Evolutionary conservation across 2,888 invertebrate species (phyloP).

Genomic region (Drosophila recens): DNA sequence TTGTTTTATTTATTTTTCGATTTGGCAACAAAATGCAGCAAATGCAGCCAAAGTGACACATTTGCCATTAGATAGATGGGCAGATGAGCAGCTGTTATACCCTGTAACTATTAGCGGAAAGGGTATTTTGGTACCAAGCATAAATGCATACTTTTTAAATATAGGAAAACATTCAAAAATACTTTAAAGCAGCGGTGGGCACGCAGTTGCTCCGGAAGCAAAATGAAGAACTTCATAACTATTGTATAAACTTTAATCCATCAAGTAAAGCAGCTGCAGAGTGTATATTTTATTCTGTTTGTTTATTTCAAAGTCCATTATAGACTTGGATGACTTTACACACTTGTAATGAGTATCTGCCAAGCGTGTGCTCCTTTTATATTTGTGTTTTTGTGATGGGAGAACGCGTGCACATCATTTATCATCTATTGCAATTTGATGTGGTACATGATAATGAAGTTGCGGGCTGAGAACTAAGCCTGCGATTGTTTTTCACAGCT

Average conservation of each 20-base stretch:
- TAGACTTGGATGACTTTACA: background rate
- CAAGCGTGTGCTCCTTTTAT: background rate
- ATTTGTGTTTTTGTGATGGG: background rate
- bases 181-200: no score
- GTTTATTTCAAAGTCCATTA: background rate
- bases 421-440: constrained; percentile 75
- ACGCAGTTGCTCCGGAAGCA: no score
- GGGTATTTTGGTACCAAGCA: background rate
- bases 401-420: constrained; percentile 63
- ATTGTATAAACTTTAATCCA: background rate
- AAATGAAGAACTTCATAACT: background rate
- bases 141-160: no score
- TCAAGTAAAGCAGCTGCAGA: background rate
- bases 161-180: no score
- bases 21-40: constrained; percentile 63
- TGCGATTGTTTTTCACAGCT: background rate
- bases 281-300: background rate
- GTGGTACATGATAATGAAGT: constrained; percentile 34
- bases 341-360: constrained; percentile 9
- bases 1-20: constrained; percentile 79
- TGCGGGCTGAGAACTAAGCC: constrained; percentile 2
- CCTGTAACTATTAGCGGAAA: background rate
- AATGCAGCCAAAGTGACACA: constrained; percentile 72
- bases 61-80: constrained; percentile 58
- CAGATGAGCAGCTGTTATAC: background rate